phyloP scores from a whole-genome alignment of 2,888 invertebrate genomes.

The Harpagoxenus sublaevis region DNA sequence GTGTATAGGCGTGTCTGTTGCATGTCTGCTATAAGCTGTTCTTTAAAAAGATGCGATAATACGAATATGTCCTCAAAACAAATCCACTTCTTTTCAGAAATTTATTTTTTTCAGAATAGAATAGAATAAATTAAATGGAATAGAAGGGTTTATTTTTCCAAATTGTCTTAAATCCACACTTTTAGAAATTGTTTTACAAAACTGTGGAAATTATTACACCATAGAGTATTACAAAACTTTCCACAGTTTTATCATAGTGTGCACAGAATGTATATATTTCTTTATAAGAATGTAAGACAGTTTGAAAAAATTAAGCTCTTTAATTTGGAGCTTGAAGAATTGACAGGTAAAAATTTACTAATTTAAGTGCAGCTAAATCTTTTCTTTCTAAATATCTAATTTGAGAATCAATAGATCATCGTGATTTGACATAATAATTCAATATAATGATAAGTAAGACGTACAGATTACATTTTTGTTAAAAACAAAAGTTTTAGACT shows the following conservation, averaged over 20 bases:
- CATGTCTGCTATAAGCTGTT: conserved; percentile 10
- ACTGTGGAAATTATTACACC: no score
- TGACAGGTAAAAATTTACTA: conserved; percentile 7
- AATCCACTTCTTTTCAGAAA: background rate
- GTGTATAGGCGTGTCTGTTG: conserved; percentile 20
- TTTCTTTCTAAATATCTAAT: background rate
- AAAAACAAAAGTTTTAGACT: background rate
- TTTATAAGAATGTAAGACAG: background rate
- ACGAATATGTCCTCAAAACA: conserved; percentile 1
- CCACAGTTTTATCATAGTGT: background rate
- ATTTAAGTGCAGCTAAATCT: background rate
- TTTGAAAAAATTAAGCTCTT: conserved; percentile 15
- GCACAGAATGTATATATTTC: background rate
- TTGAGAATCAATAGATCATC: conserved; percentile 14
- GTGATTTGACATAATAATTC: conserved; percentile 6
- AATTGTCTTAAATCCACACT: background rate
- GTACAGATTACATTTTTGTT: background rate
- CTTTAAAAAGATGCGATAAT: conserved; percentile 16
- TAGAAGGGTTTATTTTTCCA: background rate
- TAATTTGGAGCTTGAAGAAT: background rate
- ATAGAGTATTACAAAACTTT: no score
- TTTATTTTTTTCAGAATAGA: background rate
- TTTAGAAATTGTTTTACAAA: background rate
- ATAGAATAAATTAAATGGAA: background rate
- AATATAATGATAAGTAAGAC: background rate